These are phyloP conservation scores for Sternarchorhynchus goeldii DNA, from an alignment of 2,797 vertebrate genomes.

Conservation along the genomic window DNA sequence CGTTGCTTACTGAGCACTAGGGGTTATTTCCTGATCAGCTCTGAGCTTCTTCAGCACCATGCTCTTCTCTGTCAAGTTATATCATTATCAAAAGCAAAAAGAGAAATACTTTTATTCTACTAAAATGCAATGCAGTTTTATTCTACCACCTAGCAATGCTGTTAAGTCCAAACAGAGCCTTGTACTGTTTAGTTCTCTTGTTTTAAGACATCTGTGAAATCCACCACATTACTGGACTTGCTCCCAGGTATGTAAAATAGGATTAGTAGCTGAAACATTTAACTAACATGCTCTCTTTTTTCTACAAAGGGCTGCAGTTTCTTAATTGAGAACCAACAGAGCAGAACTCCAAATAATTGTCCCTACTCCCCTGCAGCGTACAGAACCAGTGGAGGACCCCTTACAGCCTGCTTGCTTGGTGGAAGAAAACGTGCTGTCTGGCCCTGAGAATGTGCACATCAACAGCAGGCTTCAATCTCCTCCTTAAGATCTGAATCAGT, in stretches of 20 bases:
- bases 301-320: constrained; percentile 41
- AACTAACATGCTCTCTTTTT: constrained; percentile 42
- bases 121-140: no score
- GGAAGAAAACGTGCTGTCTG: not conserved
- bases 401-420: constrained; percentile 16
- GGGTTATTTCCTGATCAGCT: not conserved
- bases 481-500: not conserved
- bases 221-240: constrained; percentile 7
- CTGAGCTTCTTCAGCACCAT: not conserved
- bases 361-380: constrained; percentile 35
- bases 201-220: not conserved
- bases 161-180: not conserved
- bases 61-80: no score
- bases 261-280: constrained; percentile 25
- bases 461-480: not conserved
- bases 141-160: not conserved
- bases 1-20: not conserved
- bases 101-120: not conserved
- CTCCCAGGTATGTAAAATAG: constrained; percentile 6
- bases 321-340: constrained; percentile 57
- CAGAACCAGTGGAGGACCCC: constrained; percentile 37
- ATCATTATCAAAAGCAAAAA: constrained; percentile 4
- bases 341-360: constrained; percentile 53
- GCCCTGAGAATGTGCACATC: constrained; percentile 13
- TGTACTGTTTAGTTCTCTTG: not conserved